phyloP scores from a whole-genome alignment of 2,113 vertebrate species.

The Tyto alba region DNA sequence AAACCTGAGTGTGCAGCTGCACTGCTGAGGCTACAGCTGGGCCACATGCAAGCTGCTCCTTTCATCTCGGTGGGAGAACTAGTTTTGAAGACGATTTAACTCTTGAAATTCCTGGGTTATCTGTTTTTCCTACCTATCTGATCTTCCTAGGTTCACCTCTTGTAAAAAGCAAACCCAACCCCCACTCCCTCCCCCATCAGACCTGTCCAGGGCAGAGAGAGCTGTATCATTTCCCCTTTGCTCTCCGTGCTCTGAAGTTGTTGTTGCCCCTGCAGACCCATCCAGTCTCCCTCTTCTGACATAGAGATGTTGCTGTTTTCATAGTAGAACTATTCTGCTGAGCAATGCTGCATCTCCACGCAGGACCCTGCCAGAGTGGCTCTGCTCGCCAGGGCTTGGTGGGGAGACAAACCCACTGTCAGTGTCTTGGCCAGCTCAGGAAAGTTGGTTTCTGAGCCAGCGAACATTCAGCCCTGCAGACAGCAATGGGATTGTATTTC shows the following conservation, averaged over 20 bases:
- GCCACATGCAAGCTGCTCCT: background rate
- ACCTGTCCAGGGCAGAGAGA: background rate
- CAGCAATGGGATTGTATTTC: background rate
- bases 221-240: accelerated
- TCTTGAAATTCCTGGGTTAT: conserved; percentile 34
- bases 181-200: background rate
- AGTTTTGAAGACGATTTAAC: conserved; percentile 13
- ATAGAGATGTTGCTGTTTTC: background rate
- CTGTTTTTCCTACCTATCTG: conserved; percentile 14
- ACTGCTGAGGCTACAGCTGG: background rate
- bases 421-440: background rate
- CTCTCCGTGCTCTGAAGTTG: background rate
- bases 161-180: background rate
- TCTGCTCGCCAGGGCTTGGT: background rate
- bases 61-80: conserved; percentile 19
- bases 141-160: background rate
- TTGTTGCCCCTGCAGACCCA: background rate
- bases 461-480: background rate
- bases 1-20: background rate
- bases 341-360: background rate
- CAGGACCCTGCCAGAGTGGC: background rate
- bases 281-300: background rate
- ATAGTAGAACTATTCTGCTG: background rate
- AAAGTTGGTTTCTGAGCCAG: background rate
- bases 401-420: background rate